Evolutionary conservation across 1,140 invertebrate genomes (phyloP), one percentile per base, ranked within the genome.

Genomic region (Zaprionus inermis): DNA sequence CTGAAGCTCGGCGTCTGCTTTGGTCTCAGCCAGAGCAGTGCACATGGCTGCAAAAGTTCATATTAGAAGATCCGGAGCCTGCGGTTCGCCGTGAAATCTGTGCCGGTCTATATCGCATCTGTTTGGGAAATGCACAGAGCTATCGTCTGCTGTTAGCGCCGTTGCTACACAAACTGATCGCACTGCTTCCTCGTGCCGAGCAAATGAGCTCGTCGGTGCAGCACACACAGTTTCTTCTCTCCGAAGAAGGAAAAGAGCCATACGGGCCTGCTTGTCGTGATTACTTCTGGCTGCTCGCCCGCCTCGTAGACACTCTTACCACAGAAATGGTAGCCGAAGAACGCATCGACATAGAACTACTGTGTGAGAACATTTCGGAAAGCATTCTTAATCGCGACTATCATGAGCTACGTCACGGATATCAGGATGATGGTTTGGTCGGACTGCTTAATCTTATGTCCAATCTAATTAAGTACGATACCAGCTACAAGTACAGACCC

Each of bases 191-290:
- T 2, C 95, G 96, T 64, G 97, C 97, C 2, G 96, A 98, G 83
- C 94, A 95, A 46, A 97, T 98, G 96, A 95, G 96, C 60, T 96
- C 97, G 7, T 95, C 95, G 20, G 91, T 92, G 20, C 89, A 92
- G 46, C 85, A 88, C 56, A 93, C 94, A 22, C 72, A 95, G 30
- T 94, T 94, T 71, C 92, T 94, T 41, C 92, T 93, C 0, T 92
- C 95, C 0, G 96, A 98, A 83, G 96, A 97, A 85, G 96, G 96
- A 3, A 98, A 98, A 88, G 97, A 98, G 84, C 97, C 97, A 0
- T 98, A 97, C 91, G 97, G 97, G 1, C 97, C 97, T 5, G 97
- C 97, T 5, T 98, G 97, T 92, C 93, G 97, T 20, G 98, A 99
- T 91, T 99, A 98, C 92, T 98, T 98, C 91, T 98, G 97, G 97